A percentile compares a stretch with the other conserved stretches of the same genome.
phyloP scores from a whole-genome alignment of 2,797 vertebrate species.

The Simalia tracyae region DNA sequence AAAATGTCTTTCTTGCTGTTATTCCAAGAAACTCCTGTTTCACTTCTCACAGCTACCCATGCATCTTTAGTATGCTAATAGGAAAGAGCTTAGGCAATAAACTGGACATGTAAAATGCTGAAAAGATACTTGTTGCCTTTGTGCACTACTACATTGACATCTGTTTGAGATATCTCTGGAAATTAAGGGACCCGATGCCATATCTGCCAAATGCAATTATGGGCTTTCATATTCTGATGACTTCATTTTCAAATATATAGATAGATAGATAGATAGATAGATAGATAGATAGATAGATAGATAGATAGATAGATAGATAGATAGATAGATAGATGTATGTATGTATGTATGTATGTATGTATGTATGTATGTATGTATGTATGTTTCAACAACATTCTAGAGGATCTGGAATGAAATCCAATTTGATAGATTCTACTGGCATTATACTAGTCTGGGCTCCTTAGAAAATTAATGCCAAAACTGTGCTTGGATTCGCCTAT shows the following conservation, averaged over 20 bases:
- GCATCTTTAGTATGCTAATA: neutral
- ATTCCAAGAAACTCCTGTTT: neutral
- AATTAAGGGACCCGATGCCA: neutral
- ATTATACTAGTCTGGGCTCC: neutral
- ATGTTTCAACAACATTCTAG: too few species aligned
- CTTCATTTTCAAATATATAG: slow-evolving; percentile 36
- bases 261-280: neutral
- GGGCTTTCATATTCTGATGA: neutral
- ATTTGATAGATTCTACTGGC: neutral
- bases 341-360: too few species aligned
- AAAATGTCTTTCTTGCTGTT: neutral
- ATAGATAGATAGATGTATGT: too few species aligned
- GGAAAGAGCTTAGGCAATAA: neutral
- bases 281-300: too few species aligned
- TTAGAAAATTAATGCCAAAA: neutral
- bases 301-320: too few species aligned
- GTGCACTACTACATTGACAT: neutral
- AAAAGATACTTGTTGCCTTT: neutral
- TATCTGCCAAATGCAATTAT: neutral
- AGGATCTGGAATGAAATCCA: too few species aligned
- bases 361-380: too few species aligned
- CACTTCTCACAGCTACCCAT: neutral
- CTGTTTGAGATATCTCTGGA: neutral
- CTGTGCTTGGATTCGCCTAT: neutral
- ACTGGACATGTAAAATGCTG: neutral